Evolutionary conservation across 2,113 vertebrate genomes (phyloP).

Genomic region (Odontesthes bonariensis): DNA sequence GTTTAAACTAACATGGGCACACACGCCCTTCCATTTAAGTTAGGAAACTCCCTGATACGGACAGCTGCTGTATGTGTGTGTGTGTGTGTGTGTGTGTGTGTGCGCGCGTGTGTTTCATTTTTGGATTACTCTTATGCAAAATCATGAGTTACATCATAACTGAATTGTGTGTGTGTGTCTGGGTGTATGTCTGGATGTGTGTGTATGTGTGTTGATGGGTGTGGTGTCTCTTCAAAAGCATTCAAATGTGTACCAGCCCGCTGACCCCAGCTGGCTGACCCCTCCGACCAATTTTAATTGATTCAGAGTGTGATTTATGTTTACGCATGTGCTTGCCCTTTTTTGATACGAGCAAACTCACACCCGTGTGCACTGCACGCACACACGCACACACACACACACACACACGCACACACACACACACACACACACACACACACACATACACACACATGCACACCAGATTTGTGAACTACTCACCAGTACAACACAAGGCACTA

Average conservation of each 20-base stretch:
- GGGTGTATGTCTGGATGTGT: constrained; percentile 15
- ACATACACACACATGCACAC: background rate
- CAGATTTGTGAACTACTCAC: constrained; percentile 52
- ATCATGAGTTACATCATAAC: constrained; percentile 44
- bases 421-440: too few relatives aligned
- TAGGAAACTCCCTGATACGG: constrained; percentile 40
- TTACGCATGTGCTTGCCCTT: constrained; percentile 46
- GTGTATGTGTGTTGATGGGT: constrained; percentile 40
- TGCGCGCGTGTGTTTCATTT: constrained; percentile 41
- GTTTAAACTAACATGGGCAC: constrained; percentile 26
- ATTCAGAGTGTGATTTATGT: constrained; percentile 64
- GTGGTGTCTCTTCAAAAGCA: constrained; percentile 46
- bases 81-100: background rate
- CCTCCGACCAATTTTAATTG: constrained; percentile 63
- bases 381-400: too few relatives aligned
- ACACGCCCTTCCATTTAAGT: constrained; percentile 34
- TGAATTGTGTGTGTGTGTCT: constrained; percentile 21
- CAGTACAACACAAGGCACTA: constrained; percentile 50
- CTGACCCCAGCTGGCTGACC: constrained; percentile 19
- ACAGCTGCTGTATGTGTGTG: constrained; percentile 5
- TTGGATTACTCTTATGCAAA: constrained; percentile 49
- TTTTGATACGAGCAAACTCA: constrained; percentile 21
- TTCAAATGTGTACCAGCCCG: constrained; percentile 31
- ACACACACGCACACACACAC: too few relatives aligned
- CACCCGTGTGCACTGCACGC: background rate